A percentile compares a stretch with the other conserved stretches of the same genome.
phyloP scores from a whole-genome alignment of 2,113 vertebrate genomes.

The Spermophilus dauricus region DNA sequence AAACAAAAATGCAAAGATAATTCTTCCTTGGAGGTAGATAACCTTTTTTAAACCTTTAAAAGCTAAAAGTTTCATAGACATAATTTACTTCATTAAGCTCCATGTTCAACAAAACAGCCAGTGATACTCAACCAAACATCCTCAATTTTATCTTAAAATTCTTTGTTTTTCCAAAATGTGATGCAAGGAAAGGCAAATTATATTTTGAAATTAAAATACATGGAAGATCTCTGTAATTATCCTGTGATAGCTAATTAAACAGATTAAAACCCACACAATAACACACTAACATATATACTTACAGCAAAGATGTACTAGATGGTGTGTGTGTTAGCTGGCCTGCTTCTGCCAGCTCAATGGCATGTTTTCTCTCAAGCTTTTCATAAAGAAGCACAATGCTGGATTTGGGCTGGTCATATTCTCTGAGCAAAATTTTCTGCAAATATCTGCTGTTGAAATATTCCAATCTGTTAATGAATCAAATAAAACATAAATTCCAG shows the following conservation, averaged over 20 bases:
- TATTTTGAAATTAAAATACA: background rate
- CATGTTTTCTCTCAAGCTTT: conserved; percentile 91
- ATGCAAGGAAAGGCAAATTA: background rate
- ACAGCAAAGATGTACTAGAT: conserved; percentile 75
- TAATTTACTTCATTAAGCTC: background rate
- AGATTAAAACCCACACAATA: background rate
- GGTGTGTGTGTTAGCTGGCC: conserved; percentile 79
- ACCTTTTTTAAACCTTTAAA: background rate
- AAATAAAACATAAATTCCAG: conserved; percentile 14
- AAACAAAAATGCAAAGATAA: background rate
- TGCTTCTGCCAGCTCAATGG: conserved; percentile 87
- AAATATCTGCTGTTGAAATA: conserved; percentile 93
- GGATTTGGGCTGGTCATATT: conserved; percentile 89
- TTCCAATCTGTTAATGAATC: conserved; percentile 86
- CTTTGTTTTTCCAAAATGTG: background rate
- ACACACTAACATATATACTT: conserved; percentile 49
- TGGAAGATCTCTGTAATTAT: background rate
- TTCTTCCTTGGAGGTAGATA: background rate
- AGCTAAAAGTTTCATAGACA: background rate
- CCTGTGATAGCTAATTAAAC: background rate
- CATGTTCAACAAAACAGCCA: background rate
- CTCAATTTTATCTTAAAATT: background rate
- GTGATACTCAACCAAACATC: background rate
- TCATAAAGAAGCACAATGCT: conserved; percentile 93
- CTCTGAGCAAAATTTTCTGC: conserved; percentile 91